A percentile compares a stretch with the other conserved stretches of the same genome.
phyloP scores from a whole-genome alignment of 2,888 invertebrate species.

The Tetranychus truncatus region DNA sequence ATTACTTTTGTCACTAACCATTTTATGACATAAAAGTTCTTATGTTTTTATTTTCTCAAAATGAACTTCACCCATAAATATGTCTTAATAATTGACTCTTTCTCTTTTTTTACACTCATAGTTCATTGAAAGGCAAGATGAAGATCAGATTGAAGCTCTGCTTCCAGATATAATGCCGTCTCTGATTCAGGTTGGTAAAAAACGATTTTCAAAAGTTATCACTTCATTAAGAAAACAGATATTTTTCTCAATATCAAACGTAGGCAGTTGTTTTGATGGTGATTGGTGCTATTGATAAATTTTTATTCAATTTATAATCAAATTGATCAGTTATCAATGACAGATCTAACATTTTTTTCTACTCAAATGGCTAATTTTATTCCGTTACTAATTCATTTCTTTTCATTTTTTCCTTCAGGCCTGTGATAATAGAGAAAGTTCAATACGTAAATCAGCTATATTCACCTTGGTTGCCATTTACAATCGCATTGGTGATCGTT shows the following conservation, averaged over 20 bases:
- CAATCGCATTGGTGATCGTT: conserved; percentile 66
- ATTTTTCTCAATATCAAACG: too few relatives aligned
- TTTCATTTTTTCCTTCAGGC: conserved; percentile 40
- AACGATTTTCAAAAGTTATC: too few relatives aligned
- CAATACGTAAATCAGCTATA: conserved; percentile 83
- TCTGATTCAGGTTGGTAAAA: conserved; percentile 51
- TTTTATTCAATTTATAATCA: too few relatives aligned
- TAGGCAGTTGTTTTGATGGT: too few relatives aligned
- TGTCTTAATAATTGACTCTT: neutral
- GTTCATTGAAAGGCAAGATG: conserved; percentile 53
- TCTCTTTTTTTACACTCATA: conserved; percentile 4
- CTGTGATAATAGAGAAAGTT: conserved; percentile 74
- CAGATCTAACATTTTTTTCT: too few relatives aligned
- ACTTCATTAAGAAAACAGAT: too few relatives aligned
- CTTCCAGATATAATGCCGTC: conserved; percentile 67
- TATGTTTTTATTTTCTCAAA: too few relatives aligned
- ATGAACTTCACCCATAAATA: neutral
- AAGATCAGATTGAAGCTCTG: conserved; percentile 48
- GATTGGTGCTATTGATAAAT: neutral
- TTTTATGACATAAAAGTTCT: conserved; percentile 11
- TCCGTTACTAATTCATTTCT: neutral
- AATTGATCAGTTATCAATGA: too few relatives aligned
- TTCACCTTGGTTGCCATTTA: conserved; percentile 93
- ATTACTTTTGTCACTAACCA: neutral
- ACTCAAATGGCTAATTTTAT: too few relatives aligned